Conservation (phyloP, 2,113 vertebrate genomes). For the Elephas maximus region DNA sequence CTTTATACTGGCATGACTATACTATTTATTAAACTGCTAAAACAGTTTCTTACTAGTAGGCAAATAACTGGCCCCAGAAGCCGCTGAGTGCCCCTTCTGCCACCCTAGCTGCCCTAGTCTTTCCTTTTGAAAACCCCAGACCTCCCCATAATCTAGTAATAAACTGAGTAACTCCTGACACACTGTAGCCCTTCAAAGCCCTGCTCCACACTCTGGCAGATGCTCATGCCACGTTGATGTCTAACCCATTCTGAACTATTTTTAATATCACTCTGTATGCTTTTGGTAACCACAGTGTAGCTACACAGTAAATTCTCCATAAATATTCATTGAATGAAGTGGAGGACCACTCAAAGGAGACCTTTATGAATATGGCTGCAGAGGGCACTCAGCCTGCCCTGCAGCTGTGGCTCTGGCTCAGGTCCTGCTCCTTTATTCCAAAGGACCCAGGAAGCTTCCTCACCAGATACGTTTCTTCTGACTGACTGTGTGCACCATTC, state of each 20-base stretch:
- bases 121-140: not conserved
- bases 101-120: not conserved
- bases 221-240: rapidly evolving
- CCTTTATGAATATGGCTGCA: not conserved
- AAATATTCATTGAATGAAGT: not conserved
- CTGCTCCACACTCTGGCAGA: not conserved
- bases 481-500: not conserved
- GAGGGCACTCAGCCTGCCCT: not conserved
- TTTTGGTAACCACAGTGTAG: not conserved
- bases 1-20: not conserved
- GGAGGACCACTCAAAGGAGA: not conserved
- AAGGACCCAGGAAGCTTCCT: not conserved
- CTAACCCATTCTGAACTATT: not conserved
- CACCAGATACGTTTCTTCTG: slow-evolving; percentile 32
- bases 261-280: not conserved
- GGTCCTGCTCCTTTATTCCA: not conserved
- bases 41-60: not conserved
- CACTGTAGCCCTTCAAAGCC: not conserved
- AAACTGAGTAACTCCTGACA: not conserved
- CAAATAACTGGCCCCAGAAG: not conserved
- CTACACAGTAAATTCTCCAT: not conserved
- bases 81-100: not conserved
- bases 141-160: not conserved
- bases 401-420: not conserved
- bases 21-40: not conserved